Evolutionary conservation across 2,888 invertebrate species (phyloP).

Genomic region (Erebia epiphron): DNA sequence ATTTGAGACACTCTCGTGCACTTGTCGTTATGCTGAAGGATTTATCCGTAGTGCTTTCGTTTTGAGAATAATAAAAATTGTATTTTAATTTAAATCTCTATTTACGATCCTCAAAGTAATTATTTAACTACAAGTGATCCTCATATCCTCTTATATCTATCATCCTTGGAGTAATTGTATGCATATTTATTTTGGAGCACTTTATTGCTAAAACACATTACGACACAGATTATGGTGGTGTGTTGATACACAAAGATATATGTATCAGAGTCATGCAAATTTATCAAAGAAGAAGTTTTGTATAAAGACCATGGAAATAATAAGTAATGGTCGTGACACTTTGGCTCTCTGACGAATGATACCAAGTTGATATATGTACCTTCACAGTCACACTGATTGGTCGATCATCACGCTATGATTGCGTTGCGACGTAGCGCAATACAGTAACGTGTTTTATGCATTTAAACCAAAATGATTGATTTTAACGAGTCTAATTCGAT

Average conservation of each 20-base stretch:
- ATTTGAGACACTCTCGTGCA: conserved; percentile 37
- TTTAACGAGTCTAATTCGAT: background rate
- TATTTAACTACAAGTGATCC: conserved; percentile 7
- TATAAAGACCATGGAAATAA: background rate
- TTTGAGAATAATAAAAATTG: conserved; percentile 35
- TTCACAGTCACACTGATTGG: background rate
- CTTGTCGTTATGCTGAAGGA: conserved; percentile 30
- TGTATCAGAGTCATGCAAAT: background rate
- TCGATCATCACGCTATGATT: background rate
- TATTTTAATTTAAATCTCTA: conserved; percentile 28
- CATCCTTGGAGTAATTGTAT: conserved; percentile 21
- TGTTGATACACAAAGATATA: background rate
- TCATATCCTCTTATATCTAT: conserved; percentile 2
- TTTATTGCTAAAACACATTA: background rate
- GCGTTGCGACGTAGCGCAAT: background rate
- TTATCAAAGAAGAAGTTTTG: background rate
- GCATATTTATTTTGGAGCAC: conserved; percentile 11
- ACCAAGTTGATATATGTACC: too few relatives aligned
- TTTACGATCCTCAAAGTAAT: conserved; percentile 15
- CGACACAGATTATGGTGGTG: background rate
- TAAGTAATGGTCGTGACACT: background rate
- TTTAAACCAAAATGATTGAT: background rate
- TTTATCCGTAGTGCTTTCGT: conserved; percentile 28
- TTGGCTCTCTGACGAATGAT: background rate
- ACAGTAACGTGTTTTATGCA: background rate